These are phyloP conservation scores for Pheosia tremula DNA, from an alignment of 2,888 invertebrate species.

Conservation along the genomic window DNA sequence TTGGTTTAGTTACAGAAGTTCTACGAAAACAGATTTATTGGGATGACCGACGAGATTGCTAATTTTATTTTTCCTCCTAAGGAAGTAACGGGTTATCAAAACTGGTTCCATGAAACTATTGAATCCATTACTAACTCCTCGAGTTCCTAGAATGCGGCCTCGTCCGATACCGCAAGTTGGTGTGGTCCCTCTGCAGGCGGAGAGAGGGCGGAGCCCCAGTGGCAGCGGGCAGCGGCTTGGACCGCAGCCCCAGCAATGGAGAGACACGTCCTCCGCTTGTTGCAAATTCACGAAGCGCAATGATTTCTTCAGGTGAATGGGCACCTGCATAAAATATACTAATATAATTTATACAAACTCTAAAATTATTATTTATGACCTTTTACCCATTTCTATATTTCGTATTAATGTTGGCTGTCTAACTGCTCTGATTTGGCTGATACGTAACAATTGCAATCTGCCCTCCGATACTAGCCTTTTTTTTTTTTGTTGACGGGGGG, in stretches of 20 bases:
- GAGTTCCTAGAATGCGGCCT: conserved; percentile 82
- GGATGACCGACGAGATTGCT: too few species aligned
- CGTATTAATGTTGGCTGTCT: too few species aligned
- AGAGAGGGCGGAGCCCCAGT: conserved; percentile 88
- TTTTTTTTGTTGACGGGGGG: too few species aligned
- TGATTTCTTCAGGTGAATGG: conserved; percentile 88
- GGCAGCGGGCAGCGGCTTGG: conserved; percentile 88
- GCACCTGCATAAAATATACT: conserved; percentile 48
- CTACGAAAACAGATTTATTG: too few species aligned
- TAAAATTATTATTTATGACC: too few species aligned
- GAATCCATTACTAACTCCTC: conserved; percentile 52
- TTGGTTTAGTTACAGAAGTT: too few species aligned
- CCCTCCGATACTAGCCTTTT: too few species aligned
- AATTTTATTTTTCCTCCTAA: conserved; percentile 2
- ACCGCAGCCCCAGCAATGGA: conserved; percentile 83
- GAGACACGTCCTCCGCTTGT: conserved; percentile 88
- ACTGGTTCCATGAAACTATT: not conserved
- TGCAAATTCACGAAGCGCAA: conserved; percentile 95
- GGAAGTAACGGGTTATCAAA: not conserved
- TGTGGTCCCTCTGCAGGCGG: conserved; percentile 83
- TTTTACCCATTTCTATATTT: too few species aligned
- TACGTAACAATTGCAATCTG: too few species aligned
- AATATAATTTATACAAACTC: too few species aligned
- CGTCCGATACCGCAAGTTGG: conserved; percentile 80
- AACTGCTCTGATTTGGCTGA: too few species aligned